Evolutionary conservation across 2,888 invertebrate species (phyloP).

Genomic region (Cenopis cana): DNA sequence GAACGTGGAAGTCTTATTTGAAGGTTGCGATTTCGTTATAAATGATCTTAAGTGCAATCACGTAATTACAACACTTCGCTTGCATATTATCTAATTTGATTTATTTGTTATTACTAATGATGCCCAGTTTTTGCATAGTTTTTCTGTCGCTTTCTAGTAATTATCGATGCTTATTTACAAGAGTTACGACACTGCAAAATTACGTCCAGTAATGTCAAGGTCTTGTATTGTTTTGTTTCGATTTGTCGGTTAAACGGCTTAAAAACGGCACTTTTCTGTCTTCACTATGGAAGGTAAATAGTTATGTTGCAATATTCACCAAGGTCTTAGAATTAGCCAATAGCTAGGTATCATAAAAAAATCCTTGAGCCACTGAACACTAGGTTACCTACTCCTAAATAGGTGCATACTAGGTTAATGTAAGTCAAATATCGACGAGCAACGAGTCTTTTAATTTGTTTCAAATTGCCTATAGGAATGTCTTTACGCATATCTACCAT

Average conservation of each 20-base stretch:
- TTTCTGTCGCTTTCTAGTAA: conserved; percentile 30
- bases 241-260: conserved; percentile 9
- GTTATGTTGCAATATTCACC: conserved; percentile 31
- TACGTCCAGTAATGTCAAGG: conserved; percentile 15
- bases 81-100: conserved; percentile 21
- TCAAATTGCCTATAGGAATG: conserved; percentile 26
- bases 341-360: conserved; percentile 23
- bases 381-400: conserved; percentile 30
- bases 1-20: conserved; percentile 35
- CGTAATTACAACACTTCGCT: conserved; percentile 9
- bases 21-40: conserved; percentile 36
- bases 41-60: conserved; percentile 33
- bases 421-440: conserved; percentile 30
- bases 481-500: conserved; percentile 8
- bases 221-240: conserved; percentile 14
- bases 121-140: conserved; percentile 16
- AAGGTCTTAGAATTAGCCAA: conserved; percentile 34
- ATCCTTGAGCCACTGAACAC: conserved; percentile 41
- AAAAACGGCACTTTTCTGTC: conserved; percentile 19
- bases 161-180: conserved; percentile 22
- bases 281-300: conserved; percentile 2
- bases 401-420: conserved; percentile 42
- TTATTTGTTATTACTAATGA: conserved; percentile 36
- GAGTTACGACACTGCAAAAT: conserved; percentile 22
- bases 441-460: conserved; percentile 33